phyloP scores from a whole-genome alignment of 2,888 invertebrate genomes.

The Nowickia ferox region DNA sequence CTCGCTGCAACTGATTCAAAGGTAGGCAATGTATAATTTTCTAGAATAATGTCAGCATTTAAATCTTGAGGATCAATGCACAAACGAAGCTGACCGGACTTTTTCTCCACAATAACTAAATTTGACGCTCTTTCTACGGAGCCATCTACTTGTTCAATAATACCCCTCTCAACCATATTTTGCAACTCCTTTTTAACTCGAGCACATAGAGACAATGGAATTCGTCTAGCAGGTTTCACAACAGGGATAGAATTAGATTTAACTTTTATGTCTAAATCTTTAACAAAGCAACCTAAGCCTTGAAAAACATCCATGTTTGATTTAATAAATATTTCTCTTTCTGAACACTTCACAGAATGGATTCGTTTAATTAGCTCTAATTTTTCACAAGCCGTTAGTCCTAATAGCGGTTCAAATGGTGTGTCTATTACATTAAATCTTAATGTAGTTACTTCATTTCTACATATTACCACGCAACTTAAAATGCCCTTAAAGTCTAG shows the following conservation, averaged over 20 bases:
- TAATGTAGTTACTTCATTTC: slow-evolving; percentile 58
- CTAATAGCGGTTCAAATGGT: slow-evolving; percentile 37
- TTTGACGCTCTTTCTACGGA: neutral
- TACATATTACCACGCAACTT: neutral
- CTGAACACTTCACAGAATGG: slow-evolving; percentile 29
- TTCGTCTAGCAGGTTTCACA: slow-evolving; percentile 65
- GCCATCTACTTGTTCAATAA: slow-evolving; percentile 64
- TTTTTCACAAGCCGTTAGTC: slow-evolving; percentile 36
- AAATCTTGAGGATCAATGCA: slow-evolving; percentile 71
- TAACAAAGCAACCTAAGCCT: slow-evolving; percentile 64
- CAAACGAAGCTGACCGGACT: neutral
- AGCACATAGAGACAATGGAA: slow-evolving; percentile 56
- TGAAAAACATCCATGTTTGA: slow-evolving; percentile 56
- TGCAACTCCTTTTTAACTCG: slow-evolving; percentile 57
- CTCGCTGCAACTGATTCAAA: slow-evolving; percentile 72
- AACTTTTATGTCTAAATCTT: slow-evolving; percentile 64
- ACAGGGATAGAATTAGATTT: slow-evolving; percentile 52
- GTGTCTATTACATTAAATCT: slow-evolving; percentile 68
- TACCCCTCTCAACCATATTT: slow-evolving; percentile 55
- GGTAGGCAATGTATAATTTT: slow-evolving; percentile 20
- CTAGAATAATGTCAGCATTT: slow-evolving; percentile 28
- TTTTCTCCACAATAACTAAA: neutral
- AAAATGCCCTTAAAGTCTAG: neutral
- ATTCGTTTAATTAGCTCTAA: slow-evolving; percentile 54
- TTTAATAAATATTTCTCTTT: slow-evolving; percentile 28